Conservation (phyloP, 2,113 vertebrate genomes). For the Pomatostomus ruficeps region DNA sequence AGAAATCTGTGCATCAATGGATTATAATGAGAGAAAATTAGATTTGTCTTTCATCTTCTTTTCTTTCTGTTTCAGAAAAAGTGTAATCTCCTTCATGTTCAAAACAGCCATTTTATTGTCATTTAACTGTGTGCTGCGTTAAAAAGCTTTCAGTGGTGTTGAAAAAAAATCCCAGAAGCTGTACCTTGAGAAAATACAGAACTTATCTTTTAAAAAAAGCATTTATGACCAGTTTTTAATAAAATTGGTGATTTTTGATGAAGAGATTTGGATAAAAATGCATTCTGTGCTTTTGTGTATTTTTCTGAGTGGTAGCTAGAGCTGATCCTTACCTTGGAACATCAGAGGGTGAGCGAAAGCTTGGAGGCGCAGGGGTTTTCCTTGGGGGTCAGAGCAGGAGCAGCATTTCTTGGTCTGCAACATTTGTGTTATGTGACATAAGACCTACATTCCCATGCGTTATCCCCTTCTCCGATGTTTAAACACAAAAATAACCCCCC, state of each 20-base stretch:
- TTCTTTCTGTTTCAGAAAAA: neutral
- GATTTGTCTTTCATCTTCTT: conserved; percentile 18
- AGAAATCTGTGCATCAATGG: neutral
- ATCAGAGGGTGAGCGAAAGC: neutral
- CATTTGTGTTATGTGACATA: neutral
- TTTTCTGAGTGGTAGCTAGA: neutral
- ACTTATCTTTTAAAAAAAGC: neutral
- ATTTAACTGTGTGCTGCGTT: neutral
- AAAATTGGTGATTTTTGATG: neutral
- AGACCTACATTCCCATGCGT: neutral
- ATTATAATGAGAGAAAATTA: conserved; percentile 29
- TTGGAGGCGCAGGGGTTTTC: neutral
- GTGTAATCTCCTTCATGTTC: neutral
- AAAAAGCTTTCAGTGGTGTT: neutral
- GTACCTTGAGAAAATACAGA: neutral
- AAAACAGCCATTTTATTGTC: neutral
- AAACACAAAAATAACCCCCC: neutral
- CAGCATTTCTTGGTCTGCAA: neutral
- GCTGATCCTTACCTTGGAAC: neutral
- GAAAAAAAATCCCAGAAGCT: neutral
- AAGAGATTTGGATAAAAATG: neutral
- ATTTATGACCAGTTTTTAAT: neutral
- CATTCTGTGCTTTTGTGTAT: neutral
- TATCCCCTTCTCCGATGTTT: neutral
- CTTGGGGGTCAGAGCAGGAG: neutral